These are phyloP conservation scores for Microplitis manilae DNA, from an alignment of 2,888 invertebrate genomes.

Conservation along the genomic window DNA sequence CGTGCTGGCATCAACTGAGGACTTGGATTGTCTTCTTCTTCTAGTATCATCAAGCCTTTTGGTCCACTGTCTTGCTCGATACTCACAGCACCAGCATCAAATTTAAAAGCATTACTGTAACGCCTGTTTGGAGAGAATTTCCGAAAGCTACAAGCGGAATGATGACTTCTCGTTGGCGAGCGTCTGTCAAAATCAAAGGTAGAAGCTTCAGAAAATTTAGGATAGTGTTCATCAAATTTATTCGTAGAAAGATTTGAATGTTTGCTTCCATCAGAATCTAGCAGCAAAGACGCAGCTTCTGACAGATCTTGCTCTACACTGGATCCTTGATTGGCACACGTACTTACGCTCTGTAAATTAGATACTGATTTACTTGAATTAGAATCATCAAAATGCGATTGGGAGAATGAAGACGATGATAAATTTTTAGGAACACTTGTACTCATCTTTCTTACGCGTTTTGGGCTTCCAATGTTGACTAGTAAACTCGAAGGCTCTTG, in stretches of 20 bases:
- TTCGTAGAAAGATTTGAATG: not conserved
- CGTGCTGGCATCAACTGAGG: not conserved
- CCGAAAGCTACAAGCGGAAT: not conserved
- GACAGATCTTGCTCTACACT: not conserved
- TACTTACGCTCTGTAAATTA: not conserved
- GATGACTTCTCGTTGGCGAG: not conserved
- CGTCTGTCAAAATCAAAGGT: not conserved
- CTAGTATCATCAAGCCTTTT: no score
- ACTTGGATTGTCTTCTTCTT: not conserved
- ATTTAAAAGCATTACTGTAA: not conserved
- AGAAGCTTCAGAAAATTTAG: not conserved
- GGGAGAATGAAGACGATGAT: not conserved
- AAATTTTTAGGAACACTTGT: not conserved
- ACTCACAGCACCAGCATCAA: not conserved
- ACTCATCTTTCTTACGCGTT: not conserved
- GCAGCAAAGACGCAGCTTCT: not conserved
- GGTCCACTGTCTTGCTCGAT: no score
- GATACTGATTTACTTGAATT: not conserved
- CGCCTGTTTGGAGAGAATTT: not conserved
- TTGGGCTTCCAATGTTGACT: not conserved
- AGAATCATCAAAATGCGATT: not conserved
- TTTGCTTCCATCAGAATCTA: not conserved
- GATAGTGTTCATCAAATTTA: not conserved
- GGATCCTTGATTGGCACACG: not conserved
- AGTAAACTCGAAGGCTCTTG: not conserved